Percentiles rank a stretch among this genome's conserved stretches.
These are phyloP conservation scores for Amyelois transitella DNA, from an alignment of 1,140 invertebrate genomes.

Conservation along the genomic window DNA sequence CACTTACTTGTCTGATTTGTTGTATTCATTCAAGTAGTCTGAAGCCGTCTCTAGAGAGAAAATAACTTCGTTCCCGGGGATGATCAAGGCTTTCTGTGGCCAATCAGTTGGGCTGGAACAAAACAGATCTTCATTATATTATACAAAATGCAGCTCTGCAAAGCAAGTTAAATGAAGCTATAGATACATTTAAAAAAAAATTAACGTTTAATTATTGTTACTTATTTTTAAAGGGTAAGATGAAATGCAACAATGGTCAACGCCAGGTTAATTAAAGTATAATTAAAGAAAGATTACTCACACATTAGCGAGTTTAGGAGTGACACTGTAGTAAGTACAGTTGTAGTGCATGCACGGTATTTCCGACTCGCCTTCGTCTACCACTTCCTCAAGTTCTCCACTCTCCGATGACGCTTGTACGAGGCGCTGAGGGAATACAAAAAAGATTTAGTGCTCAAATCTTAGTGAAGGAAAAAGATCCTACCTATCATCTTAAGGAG, in stretches of 20 bases:
- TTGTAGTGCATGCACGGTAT: slow-evolving; percentile 54
- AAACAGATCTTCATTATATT: background rate
- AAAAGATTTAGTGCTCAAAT: no score
- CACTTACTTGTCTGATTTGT: slow-evolving; percentile 64
- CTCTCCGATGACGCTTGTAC: slow-evolving; percentile 43
- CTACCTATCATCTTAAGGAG: no score
- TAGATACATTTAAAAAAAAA: no score
- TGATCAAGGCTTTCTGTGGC: slow-evolving; percentile 89
- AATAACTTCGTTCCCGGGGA: slow-evolving; percentile 95
- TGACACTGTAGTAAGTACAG: slow-evolving; percentile 58
- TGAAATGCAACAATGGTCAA: no score
- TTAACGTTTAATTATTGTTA: no score
- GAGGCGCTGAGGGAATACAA: slow-evolving; percentile 32
- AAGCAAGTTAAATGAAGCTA: no score
- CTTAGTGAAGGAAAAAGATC: no score
- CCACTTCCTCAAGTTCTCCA: slow-evolving; percentile 43
- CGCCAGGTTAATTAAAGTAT: no score
- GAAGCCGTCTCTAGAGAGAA: slow-evolving; percentile 97
- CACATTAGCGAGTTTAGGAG: slow-evolving; percentile 53
- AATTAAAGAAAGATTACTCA: slow-evolving; percentile 30
- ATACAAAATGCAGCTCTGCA: background rate
- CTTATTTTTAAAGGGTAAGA: no score
- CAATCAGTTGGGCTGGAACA: slow-evolving; percentile 82
- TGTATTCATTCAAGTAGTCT: slow-evolving; percentile 95
- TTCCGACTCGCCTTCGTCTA: slow-evolving; percentile 37